These are phyloP conservation scores for Dasypolia templi DNA, from an alignment of 2,888 invertebrate species.

Conservation along the genomic window DNA sequence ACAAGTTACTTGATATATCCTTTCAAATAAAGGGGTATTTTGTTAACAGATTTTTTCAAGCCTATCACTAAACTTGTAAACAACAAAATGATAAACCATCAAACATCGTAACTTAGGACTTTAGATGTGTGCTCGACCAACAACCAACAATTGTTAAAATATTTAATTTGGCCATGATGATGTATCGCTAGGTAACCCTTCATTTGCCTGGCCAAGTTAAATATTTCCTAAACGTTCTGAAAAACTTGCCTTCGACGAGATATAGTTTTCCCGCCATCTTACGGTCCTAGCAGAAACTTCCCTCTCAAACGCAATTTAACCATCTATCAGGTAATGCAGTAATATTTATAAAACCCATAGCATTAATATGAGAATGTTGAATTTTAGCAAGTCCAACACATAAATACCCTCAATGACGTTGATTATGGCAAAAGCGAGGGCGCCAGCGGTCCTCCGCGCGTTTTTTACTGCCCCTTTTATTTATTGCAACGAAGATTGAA, in stretches of 20 bases:
- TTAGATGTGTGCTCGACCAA: neutral
- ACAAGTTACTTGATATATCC: constrained; percentile 34
- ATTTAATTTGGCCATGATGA: neutral
- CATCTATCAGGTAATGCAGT: constrained; percentile 13
- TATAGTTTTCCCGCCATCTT: neutral
- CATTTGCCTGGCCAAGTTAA: neutral
- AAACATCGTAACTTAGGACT: neutral
- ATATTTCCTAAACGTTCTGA: neutral
- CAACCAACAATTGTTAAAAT: neutral
- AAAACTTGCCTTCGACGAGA: neutral
- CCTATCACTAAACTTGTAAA: neutral
- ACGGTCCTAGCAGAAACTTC: neutral
- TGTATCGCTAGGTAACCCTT: neutral
- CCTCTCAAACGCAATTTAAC: neutral
- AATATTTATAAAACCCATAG: constrained; percentile 51
- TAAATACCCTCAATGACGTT: constrained; percentile 79
- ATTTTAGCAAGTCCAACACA: constrained; percentile 69
- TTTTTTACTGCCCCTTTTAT: constrained; percentile 89
- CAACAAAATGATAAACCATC: neutral
- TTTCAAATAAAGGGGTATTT: constrained; percentile 15
- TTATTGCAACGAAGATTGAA: constrained; percentile 89
- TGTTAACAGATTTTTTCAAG: neutral
- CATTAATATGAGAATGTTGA: constrained; percentile 56
- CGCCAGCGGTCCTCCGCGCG: constrained; percentile 78
- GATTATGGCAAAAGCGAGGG: constrained; percentile 78